These are phyloP conservation scores for Scolanthus callimorphus DNA, from an alignment of 92 coral and sea anemone species.

Conservation along the genomic window DNA sequence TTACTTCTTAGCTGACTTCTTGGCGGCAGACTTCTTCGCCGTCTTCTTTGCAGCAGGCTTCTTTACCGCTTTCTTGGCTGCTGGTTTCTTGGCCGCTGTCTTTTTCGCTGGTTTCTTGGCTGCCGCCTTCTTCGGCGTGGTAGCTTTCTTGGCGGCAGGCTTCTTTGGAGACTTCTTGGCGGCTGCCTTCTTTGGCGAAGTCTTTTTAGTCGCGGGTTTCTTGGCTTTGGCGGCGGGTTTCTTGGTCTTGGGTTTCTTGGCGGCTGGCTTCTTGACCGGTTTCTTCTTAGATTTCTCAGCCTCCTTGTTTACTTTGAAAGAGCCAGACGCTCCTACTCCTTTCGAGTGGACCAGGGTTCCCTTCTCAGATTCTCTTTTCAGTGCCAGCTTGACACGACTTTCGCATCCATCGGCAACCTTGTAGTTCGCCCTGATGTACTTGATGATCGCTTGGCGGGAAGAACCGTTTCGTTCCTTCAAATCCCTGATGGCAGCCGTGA, in stretches of 20 bases:
- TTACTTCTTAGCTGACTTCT: constrained; percentile 2
- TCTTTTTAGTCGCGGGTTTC: constrained; percentile 38
- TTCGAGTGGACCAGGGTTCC: constrained; percentile 32
- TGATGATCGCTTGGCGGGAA: too few species aligned
- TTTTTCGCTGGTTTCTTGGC: constrained; percentile 6
- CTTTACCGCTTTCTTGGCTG: too few species aligned
- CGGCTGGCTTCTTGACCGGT: constrained; percentile 7
- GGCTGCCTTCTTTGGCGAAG: constrained; percentile 24
- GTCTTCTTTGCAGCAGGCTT: too few species aligned
- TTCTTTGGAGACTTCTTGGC: constrained; percentile 26
- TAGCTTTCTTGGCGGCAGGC: background rate
- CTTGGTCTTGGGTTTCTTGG: background rate
- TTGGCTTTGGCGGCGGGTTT: constrained; percentile 1
- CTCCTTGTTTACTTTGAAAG: constrained; percentile 26
- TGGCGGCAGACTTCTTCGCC: background rate
- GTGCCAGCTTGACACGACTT: constrained; percentile 35
- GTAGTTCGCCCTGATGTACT: too few species aligned
- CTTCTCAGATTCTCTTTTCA: constrained; percentile 22
- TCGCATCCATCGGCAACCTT: constrained; percentile 15
- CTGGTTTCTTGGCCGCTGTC: constrained; percentile 8
- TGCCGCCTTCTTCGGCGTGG: too few species aligned
- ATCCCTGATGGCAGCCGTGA: too few species aligned
- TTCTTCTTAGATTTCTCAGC: constrained; percentile 25
- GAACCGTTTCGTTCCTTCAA: too few species aligned
- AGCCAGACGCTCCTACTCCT: constrained; percentile 50